These are phyloP conservation scores for Drosophila mayaguana DNA, from an alignment of 2,888 invertebrate species.

Conservation along the genomic window DNA sequence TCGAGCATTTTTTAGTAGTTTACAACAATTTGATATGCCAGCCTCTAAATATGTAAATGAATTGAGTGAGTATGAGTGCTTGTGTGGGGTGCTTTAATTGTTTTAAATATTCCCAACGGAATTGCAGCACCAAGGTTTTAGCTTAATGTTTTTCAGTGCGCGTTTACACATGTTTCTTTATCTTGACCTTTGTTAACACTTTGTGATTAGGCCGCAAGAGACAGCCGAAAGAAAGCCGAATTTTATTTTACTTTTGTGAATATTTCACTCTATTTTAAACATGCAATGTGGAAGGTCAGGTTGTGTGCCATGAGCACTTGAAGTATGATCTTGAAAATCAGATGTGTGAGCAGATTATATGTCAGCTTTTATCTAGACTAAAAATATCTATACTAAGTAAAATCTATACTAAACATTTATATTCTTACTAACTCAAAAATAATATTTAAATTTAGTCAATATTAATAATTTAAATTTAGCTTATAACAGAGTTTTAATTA, in stretches of 20 bases:
- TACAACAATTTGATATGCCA: slow-evolving; percentile 36
- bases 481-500: too few species aligned
- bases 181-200: slow-evolving; percentile 47
- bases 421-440: too few species aligned
- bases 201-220: slow-evolving; percentile 11
- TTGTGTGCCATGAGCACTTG: not conserved
- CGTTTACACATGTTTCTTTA: slow-evolving; percentile 29
- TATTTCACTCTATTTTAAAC: not conserved
- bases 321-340: slow-evolving; percentile 19
- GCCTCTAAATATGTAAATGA: slow-evolving; percentile 39
- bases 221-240: slow-evolving; percentile 11
- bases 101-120: slow-evolving; percentile 13
- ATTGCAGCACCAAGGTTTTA: slow-evolving; percentile 21
- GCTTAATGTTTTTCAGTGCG: slow-evolving; percentile 25
- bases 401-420: too few species aligned
- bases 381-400: too few species aligned
- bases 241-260: not conserved
- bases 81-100: slow-evolving; percentile 26
- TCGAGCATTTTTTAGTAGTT: slow-evolving; percentile 28
- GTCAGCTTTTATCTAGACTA: not conserved
- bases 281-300: slow-evolving; percentile 5
- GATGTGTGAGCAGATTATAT: not conserved
- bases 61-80: slow-evolving; percentile 6
- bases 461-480: too few species aligned
- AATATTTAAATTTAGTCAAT: too few species aligned